phyloP scores from a whole-genome alignment of 92 coral and sea anemone species.

The Zoanthus solanderi region DNA sequence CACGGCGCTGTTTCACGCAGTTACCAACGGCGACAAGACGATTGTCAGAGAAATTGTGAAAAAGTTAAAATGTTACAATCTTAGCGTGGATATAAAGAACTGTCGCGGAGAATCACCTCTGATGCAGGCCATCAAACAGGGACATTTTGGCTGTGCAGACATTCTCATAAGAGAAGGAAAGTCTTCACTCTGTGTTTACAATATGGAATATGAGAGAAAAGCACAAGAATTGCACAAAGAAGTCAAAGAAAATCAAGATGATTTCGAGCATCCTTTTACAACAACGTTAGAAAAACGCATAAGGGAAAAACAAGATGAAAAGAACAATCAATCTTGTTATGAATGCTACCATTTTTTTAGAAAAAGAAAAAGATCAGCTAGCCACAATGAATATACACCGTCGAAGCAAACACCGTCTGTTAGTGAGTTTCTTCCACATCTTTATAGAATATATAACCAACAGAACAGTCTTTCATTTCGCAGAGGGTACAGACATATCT shows the following conservation, averaged over 20 bases:
- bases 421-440: slow-evolving; percentile 59
- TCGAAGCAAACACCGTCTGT: slow-evolving; percentile 65
- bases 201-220: slow-evolving; percentile 62
- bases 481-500: slow-evolving; percentile 65
- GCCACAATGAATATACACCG: slow-evolving; percentile 43
- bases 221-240: slow-evolving; percentile 76
- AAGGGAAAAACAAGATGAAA: background rate
- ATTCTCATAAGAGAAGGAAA: slow-evolving; percentile 71
- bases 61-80: slow-evolving; percentile 68
- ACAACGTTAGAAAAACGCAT: background rate
- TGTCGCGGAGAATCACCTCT: slow-evolving; percentile 81
- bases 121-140: slow-evolving; percentile 74
- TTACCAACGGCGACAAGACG: slow-evolving; percentile 74
- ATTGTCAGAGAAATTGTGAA: slow-evolving; percentile 73
- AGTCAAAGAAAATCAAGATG: slow-evolving; percentile 2
- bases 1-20: slow-evolving; percentile 85
- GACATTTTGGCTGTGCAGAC: slow-evolving; percentile 71
- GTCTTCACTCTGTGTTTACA: slow-evolving; percentile 73
- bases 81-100: slow-evolving; percentile 74
- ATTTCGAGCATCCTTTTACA: background rate
- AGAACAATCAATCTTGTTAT: background rate
- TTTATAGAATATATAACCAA: slow-evolving; percentile 72
- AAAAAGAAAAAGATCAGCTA: slow-evolving; percentile 46
- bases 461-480: slow-evolving; percentile 79
- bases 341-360: too few species aligned